Evolutionary conservation across 2,113 vertebrate species (phyloP).

Genomic region (Cyanoderma ruficeps): DNA sequence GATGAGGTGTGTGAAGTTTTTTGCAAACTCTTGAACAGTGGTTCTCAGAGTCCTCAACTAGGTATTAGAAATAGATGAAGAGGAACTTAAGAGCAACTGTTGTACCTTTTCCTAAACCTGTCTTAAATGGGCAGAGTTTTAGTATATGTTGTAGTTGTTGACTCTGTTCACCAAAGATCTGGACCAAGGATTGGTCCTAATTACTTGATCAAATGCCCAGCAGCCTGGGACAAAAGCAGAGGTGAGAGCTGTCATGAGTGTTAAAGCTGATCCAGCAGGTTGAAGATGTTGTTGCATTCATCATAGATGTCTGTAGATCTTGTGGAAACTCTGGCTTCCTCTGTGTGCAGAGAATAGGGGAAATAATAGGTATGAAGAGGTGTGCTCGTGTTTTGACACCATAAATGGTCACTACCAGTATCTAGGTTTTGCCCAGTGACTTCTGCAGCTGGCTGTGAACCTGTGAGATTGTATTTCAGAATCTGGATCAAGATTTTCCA

Average conservation of each 20-base stretch:
- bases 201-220: not conserved
- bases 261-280: not conserved
- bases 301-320: not conserved
- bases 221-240: not conserved
- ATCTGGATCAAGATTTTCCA: not conserved
- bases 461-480: not conserved
- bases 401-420: not conserved
- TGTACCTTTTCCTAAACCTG: not conserved
- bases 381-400: not conserved
- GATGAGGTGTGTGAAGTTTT: accelerated
- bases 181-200: not conserved
- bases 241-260: not conserved
- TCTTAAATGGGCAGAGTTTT: not conserved
- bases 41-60: not conserved
- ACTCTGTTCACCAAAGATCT: not conserved
- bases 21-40: not conserved
- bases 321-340: not conserved
- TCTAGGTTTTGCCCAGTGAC: not conserved
- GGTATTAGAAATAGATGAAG: not conserved
- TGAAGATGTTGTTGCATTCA: not conserved
- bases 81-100: not conserved
- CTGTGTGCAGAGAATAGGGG: not conserved
- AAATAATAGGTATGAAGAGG: not conserved
- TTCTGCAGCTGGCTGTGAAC: not conserved
- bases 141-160: not conserved